Conservation (phyloP, 2,888 invertebrate species). For the Drosophila emarginata region DNA sequence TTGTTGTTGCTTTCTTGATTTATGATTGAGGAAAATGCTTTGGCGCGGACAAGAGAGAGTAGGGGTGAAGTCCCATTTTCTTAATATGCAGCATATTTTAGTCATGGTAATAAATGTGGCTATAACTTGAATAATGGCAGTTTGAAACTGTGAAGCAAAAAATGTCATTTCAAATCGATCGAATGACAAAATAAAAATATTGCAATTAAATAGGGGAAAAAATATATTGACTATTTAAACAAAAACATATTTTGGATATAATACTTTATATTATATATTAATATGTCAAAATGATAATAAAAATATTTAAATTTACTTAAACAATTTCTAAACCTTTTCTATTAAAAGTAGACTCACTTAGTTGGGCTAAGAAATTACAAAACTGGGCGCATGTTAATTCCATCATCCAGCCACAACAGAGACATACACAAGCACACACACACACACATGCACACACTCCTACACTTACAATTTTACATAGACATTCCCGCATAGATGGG, state of each 20-base stretch:
- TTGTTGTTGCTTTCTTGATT: constrained; percentile 62
- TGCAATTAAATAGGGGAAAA: neutral
- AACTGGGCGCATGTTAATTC: constrained; percentile 58
- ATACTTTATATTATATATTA: too few species aligned
- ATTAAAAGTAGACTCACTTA: neutral
- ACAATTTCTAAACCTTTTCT: neutral
- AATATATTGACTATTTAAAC: too few species aligned
- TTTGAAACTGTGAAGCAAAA: neutral
- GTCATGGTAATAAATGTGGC: constrained; percentile 1
- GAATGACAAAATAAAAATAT: neutral
- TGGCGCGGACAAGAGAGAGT: too few species aligned
- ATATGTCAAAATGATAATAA: neutral
- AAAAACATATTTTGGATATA: too few species aligned
- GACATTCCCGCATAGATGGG: constrained; percentile 8
- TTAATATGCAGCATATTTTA: constrained; percentile 6
- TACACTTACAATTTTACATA: too few species aligned
- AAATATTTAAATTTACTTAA: neutral
- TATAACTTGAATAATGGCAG: constrained; percentile 5
- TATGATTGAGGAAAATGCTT: constrained; percentile 46
- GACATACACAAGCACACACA: neutral
- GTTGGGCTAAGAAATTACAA: constrained; percentile 27
- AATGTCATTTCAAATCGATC: neutral
- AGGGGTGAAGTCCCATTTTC: neutral
- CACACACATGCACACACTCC: neutral
- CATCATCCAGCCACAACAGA: constrained; percentile 52